These are phyloP conservation scores for Neoitamus cyanurus DNA, from an alignment of 2,888 invertebrate species.

Conservation along the genomic window DNA sequence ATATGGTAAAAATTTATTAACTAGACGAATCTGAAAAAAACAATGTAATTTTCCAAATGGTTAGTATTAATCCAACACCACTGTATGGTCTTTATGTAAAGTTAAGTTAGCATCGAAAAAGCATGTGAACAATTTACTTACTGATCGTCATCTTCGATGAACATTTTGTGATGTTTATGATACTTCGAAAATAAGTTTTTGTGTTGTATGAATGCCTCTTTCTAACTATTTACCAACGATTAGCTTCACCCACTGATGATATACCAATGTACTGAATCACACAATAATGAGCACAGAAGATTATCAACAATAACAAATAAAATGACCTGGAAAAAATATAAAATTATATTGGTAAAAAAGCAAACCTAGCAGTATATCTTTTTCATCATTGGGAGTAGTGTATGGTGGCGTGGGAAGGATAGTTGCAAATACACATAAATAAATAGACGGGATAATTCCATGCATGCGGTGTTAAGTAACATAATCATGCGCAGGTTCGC, in stretches of 20 bases:
- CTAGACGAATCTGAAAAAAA: neutral
- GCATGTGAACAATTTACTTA: conserved; percentile 49
- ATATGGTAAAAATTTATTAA: neutral
- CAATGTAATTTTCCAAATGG: neutral
- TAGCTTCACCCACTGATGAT: conserved; percentile 34
- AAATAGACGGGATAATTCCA: neutral
- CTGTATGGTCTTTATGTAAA: neutral
- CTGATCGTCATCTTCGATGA: conserved; percentile 55
- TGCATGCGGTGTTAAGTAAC: neutral
- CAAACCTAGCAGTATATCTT: conserved; percentile 12
- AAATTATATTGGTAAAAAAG: conserved; percentile 16
- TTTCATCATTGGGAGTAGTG: neutral
- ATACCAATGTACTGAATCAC: conserved; percentile 16
- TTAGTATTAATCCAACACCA: neutral
- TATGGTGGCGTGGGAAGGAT: neutral
- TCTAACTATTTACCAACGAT: neutral
- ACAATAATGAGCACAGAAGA: conserved; percentile 36
- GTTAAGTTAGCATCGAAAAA: neutral
- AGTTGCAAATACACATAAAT: neutral
- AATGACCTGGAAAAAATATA: conserved; percentile 30
- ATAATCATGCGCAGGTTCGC: neutral
- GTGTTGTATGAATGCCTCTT: conserved; percentile 21
- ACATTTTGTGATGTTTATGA: conserved; percentile 52
- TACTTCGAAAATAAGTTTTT: conserved; percentile 30
- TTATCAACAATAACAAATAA: conserved; percentile 33